A percentile compares a stretch with the other conserved stretches of the same genome.
Evolutionary conservation across 1,140 invertebrate genomes (phyloP).

Genomic region (Drosophila biarmipes): DNA sequence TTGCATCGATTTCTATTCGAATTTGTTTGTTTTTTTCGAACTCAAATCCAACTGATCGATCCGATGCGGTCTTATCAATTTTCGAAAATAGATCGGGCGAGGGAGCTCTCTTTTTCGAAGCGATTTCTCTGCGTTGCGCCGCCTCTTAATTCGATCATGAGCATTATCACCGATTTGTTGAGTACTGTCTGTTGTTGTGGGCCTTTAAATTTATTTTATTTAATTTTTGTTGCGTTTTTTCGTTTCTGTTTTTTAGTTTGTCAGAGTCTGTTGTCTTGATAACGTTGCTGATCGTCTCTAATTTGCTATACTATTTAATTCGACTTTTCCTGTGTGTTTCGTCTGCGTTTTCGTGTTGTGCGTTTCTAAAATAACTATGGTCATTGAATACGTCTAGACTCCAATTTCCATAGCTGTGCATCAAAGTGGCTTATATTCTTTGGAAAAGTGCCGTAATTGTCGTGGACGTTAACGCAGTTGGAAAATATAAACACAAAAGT

Average conservation of each 20-base stretch:
- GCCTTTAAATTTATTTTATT: conserved; percentile 29
- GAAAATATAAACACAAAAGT: conserved; percentile 26
- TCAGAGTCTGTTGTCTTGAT: conserved; percentile 84
- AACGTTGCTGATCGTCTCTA: conserved; percentile 74
- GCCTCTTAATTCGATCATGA: conserved; percentile 65
- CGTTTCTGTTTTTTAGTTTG: conserved; percentile 64
- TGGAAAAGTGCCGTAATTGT: conserved; percentile 64
- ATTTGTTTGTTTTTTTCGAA: conserved; percentile 30
- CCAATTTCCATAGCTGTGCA: conserved; percentile 22
- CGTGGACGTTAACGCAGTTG: conserved; percentile 37
- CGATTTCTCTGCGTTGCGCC: conserved; percentile 15
- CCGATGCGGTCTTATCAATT: conserved; percentile 59
- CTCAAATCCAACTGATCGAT: conserved; percentile 36
- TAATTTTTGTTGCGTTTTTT: conserved; percentile 23
- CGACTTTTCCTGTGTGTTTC: conserved; percentile 55
- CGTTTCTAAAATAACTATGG: conserved; percentile 42
- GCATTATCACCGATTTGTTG: conserved; percentile 39
- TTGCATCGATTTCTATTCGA: conserved; percentile 15
- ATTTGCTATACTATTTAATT: conserved; percentile 51
- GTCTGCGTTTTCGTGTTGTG: conserved; percentile 67
- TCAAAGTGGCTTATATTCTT: conserved; percentile 1
- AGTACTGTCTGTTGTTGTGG: conserved; percentile 14
- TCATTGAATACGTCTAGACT: conserved; percentile 11
- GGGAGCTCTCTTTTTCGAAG: conserved; percentile 22
- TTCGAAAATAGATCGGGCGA: conserved; percentile 67